These are phyloP conservation scores for Melanerpes aurifrons DNA, from an alignment of 2,113 vertebrate species.

Conservation along the genomic window DNA sequence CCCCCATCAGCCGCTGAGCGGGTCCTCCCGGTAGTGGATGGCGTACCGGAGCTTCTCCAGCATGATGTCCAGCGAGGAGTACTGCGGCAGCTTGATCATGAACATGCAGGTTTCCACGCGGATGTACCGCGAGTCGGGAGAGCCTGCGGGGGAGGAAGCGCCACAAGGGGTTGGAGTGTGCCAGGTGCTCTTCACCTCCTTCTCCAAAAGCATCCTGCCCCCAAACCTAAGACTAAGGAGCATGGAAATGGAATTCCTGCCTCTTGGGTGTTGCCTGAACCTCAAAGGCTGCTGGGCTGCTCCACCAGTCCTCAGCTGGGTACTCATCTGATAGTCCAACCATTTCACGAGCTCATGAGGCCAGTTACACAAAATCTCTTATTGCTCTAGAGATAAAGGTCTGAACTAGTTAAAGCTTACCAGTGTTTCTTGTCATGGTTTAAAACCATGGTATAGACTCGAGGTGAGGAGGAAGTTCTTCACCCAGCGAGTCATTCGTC, in stretches of 20 bases:
- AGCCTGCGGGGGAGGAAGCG: constrained; percentile 74
- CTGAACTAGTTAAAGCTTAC: not conserved
- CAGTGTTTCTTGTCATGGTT: not conserved
- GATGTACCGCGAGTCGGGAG: constrained; percentile 93
- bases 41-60: constrained; percentile 96
- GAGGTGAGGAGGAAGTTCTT: no score
- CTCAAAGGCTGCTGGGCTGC: rapidly evolving
- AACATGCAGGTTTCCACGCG: constrained; percentile 99
- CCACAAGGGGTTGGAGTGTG: rapidly evolving
- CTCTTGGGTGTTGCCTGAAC: rapidly evolving
- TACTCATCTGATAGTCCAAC: rapidly evolving
- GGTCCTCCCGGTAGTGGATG: constrained; percentile 98
- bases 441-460: not conserved
- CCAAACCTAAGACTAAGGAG: rapidly evolving
- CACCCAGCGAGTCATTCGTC: no score
- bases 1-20: constrained; percentile 89
- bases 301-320: not conserved
- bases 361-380: not conserved
- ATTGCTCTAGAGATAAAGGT: not conserved
- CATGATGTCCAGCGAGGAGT: constrained; percentile 94
- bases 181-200: rapidly evolving
- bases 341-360: rapidly evolving
- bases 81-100: constrained; percentile 98
- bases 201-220: not conserved
- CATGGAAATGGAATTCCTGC: not conserved